Evolutionary conservation across 2,113 vertebrate species (phyloP), one percentile per base, ranked within the genome.

Genomic region (Phoxinus phoxinus): DNA sequence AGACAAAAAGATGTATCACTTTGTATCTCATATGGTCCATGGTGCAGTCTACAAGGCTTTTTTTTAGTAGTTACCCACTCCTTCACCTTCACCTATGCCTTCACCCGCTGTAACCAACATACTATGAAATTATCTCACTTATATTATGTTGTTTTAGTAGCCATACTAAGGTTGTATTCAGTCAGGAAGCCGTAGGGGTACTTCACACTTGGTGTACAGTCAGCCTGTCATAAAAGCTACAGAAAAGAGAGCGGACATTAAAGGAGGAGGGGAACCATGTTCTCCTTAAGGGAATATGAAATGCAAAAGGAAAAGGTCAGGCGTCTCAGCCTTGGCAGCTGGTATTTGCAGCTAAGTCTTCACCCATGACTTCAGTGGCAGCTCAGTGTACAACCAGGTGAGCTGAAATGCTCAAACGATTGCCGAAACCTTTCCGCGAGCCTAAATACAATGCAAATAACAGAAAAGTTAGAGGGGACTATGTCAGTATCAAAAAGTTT

Each of bases 241-340:
- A n/a, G 73, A 63, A 59, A n/a, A 76, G 15, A 58, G 76, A 37
- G 46, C 61, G 79, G 75, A 79, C 63, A 85, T 69, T 79, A 71
- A 53, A 67, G 58, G 27, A 61, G 53, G 37, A 86, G 41, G 78
- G 61, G 32, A 81, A 81, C 56, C 63, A 48, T 84, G 76, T 77
- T 87, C 77, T 58, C 79, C 90, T 92, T 87, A 67, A 87, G 89
- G 84, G 89, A 69, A 86, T 84, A 78, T 91, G 87, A 90, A 84
- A 87, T 85, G 35, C 75, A 79, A 58, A 56, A 78, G 56, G 88
- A 87, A 94, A 94, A 93, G 93, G 93, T 94, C 92, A 92, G 86
- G 81, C 69, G 41, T 51, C 12, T 74, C 77, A 59, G 79, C 81
- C 89, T 85, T 92, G 92, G 91, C 92, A 90, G 92, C 88, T 92